Evolutionary conservation across 1,140 invertebrate species (phyloP), one percentile per base, ranked within the genome.

Genomic region (Meteorus sp.): DNA sequence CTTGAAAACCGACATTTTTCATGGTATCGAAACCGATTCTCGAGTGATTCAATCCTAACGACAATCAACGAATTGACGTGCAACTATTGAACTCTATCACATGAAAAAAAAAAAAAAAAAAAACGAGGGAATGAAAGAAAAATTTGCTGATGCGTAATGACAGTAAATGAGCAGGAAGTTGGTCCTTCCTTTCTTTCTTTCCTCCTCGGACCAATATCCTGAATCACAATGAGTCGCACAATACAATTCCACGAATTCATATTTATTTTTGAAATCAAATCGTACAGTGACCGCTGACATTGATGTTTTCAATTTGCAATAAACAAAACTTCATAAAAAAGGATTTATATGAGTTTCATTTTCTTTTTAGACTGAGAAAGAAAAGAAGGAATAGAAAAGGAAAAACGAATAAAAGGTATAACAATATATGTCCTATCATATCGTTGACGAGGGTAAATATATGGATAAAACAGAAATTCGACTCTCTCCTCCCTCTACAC

Each of bases 131-230:
- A 29, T 19, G 47, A 51, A 45, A 35, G 22, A 54, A 41, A 13
- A 41, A 3, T 13, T 19, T 29, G 35, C 27, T 20, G 25, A 23
- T 47, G 19, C 20, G 35, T 7, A n/a, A n/a, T n/a, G 13, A 39
- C 15, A 5, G 45, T 44, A 52, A 43, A 23, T 61, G 68, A 71
- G 71, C 73, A 73, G 74, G 72, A 76, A 73, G 71, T 67, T 65
- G 37, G 63, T 66, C 67, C 68, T 70, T 74, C 66, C 70, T 71
- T 64, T 66, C 69, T 69, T 71, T 76, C 67, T 69, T 73, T 75
- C 64, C 61, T 68, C 63, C 62, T 50, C 68, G 67, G 69, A 65
- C 65, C 62, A 68, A 70, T 73, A 75, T 73, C 71, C 70, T 76
- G 75, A 74, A 76, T 77, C 57, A 66, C 69, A 75, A 75, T 75